Percentiles rank a stretch among this genome's conserved stretches.
phyloP scores from a whole-genome alignment of 2,797 vertebrate species.

The Simalia tracyae region DNA sequence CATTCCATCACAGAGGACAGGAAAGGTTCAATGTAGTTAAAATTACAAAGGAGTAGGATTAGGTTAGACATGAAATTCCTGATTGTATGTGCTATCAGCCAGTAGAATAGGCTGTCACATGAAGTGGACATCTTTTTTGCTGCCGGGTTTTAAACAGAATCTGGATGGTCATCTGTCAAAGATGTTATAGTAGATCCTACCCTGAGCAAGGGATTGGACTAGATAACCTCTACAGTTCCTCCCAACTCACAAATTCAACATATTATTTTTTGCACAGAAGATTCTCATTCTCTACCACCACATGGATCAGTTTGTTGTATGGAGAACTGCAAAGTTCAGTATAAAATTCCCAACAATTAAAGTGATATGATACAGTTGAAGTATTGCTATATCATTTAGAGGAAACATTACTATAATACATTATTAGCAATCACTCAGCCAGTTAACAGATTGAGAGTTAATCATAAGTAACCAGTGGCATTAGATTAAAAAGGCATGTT shows the following conservation, averaged over 20 bases:
- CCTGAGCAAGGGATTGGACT: neutral
- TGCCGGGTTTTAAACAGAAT: neutral
- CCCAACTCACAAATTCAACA: neutral
- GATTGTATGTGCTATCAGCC: neutral
- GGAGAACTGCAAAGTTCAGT: neutral
- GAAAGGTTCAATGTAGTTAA: neutral
- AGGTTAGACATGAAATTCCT: neutral
- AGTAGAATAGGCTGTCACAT: neutral
- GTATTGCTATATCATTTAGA: neutral
- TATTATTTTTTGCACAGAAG: neutral
- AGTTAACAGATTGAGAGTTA: slow-evolving; percentile 9
- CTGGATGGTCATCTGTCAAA: neutral
- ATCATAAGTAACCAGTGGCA: slow-evolving; percentile 11
- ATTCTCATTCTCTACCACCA: neutral
- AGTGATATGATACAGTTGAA: neutral
- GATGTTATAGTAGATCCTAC: neutral
- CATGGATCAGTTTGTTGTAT: neutral
- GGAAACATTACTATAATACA: neutral
- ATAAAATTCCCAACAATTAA: neutral
- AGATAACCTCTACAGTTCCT: neutral
- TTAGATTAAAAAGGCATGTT: neutral
- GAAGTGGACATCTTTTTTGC: neutral
- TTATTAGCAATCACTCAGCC: slow-evolving; percentile 16
- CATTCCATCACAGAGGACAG: neutral
- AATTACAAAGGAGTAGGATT: neutral